Base-by-base conservation (phyloP, 2,797 vertebrate species). In the Peromyscus eremicus region DNA sequence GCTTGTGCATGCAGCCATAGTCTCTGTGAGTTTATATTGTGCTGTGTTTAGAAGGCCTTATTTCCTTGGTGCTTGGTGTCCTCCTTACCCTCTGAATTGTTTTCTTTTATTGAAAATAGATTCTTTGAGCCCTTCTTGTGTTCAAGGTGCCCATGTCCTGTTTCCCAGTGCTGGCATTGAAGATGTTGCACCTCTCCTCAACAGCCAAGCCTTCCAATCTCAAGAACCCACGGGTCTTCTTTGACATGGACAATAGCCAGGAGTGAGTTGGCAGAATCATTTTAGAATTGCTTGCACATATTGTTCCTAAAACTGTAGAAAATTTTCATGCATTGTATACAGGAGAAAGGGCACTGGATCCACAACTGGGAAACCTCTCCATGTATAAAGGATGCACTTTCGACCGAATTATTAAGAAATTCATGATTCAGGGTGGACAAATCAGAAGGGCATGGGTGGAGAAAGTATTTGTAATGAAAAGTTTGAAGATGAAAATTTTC, bases 401-500 rank as follows among this genome's bases (percentile, higher is more conserved):
- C 95, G 99, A 99, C 98, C 99, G 99, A 98, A 99, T 99, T 98
- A 99, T 99, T 98, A 99, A 99, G 98, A 98, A 99, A 92, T 99
- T 99, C 98, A 75, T 99, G 99, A 98, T 99, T 97, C 99, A 99
- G 96, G 99, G 99, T 98, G 99, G 99, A 76, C 99, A 86, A 99
- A 75, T 98, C 99, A 99, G 64, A 99, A 99, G 91, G 99, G 99
- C 96, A 99, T 99, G 3, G 99, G 99, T 88, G 99, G 99, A 92
- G 99, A 99, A 99, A 99, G 99, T 98, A 99, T 99, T 70, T 70
- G 34, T 70, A 99, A 99, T 96, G 99, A 99, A 98, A 99, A 99
- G 98, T 99, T 99, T 98, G 99, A 99, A 98, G 99, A 99, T 97
- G 99, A 99, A 98, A 99, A 99, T 98, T 99, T 99, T 89, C 98